Percentiles rank a stretch among this genome's conserved stretches.
Conservation (phyloP, 92 coral and sea anemone species). For the Heteractis magnifica region DNA sequence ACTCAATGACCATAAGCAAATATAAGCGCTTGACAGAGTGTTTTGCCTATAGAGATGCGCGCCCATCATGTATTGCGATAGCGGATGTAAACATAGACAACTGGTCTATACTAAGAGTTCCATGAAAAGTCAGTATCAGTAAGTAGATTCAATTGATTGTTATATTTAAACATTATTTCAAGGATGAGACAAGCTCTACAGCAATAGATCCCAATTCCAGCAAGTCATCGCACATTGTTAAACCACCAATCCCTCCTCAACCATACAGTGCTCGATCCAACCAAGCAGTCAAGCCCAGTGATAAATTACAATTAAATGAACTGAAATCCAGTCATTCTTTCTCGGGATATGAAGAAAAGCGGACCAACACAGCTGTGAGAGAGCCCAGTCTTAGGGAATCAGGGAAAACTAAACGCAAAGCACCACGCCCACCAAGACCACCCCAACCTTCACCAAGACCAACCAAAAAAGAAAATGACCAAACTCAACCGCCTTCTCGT, state of each 20-base stretch:
- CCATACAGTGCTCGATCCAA: not conserved
- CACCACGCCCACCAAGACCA: constrained; percentile 67
- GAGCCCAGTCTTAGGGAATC: not conserved
- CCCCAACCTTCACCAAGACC: constrained; percentile 42
- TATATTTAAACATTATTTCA: not conserved
- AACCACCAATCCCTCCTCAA: constrained; percentile 15
- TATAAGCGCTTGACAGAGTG: too few species aligned
- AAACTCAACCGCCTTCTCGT: not conserved
- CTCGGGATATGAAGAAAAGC: constrained; percentile 8
- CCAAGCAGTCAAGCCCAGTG: not conserved
- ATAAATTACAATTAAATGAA: not conserved
- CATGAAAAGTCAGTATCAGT: too few species aligned
- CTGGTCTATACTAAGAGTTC: too few species aligned
- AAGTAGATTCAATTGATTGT: not conserved
- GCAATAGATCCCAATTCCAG: not conserved
- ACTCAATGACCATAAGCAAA: too few species aligned
- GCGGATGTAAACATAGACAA: too few species aligned
- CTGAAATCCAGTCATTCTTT: not conserved
- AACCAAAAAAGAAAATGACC: not conserved
- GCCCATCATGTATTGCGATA: too few species aligned
- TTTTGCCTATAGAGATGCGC: too few species aligned
- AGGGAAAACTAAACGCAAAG: constrained; percentile 29
- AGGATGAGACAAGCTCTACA: not conserved
- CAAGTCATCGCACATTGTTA: not conserved
- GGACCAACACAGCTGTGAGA: constrained; percentile 2